Conservation (phyloP, 2,888 invertebrate genomes). For the Lycaena phlaeas region DNA sequence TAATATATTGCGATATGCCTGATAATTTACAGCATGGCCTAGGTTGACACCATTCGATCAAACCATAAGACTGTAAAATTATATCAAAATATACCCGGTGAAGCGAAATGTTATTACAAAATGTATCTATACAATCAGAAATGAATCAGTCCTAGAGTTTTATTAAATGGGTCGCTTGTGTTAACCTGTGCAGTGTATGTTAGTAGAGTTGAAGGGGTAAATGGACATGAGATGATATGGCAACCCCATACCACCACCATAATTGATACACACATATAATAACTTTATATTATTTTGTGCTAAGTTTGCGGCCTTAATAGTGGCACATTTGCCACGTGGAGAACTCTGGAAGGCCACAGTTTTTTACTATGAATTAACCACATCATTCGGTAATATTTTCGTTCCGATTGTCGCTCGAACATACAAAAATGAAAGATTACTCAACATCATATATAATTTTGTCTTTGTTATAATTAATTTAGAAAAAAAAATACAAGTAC, state of each 20-base stretch:
- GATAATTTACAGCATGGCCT: slow-evolving; percentile 61
- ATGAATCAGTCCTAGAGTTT: slow-evolving; percentile 28
- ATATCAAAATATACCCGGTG: not conserved
- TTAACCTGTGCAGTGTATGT: slow-evolving; percentile 67
- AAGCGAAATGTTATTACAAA: no score
- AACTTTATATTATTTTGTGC: slow-evolving; percentile 28
- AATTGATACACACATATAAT: slow-evolving; percentile 52
- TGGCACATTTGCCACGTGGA: slow-evolving; percentile 60
- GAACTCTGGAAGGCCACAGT: slow-evolving; percentile 72
- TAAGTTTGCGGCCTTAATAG: slow-evolving; percentile 48
- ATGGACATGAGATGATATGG: slow-evolving; percentile 65
- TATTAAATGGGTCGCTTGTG: slow-evolving; percentile 38
- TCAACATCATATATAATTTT: slow-evolving; percentile 4
- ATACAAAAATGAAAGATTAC: slow-evolving; percentile 57
- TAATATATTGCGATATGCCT: slow-evolving; percentile 53
- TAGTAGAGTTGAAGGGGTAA: slow-evolving; percentile 61
- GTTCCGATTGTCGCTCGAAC: slow-evolving; percentile 33
- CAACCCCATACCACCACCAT: slow-evolving; percentile 66
- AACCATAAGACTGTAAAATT: slow-evolving; percentile 30
- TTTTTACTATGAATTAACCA: slow-evolving; percentile 30
- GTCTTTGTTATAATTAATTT: no score
- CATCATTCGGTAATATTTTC: slow-evolving; percentile 24
- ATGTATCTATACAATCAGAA: no score
- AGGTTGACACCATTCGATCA: slow-evolving; percentile 30
- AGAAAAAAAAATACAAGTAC: not conserved